Evolutionary conservation across 2,888 invertebrate species (phyloP), one percentile per base, ranked within the genome.

Genomic region (Phortica magna): DNA sequence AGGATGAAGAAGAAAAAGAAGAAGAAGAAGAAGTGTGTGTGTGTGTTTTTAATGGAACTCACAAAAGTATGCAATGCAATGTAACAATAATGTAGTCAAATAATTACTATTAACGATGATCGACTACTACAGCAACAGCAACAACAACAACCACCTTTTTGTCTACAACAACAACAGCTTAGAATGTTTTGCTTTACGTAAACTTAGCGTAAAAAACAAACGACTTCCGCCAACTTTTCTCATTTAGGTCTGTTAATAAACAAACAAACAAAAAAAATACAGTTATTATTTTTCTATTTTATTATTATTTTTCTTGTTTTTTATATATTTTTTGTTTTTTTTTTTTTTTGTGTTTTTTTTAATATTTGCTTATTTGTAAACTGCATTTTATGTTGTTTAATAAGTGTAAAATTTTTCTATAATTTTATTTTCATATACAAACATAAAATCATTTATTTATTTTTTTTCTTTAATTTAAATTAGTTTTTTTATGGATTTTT

Each of bases 191-290:
- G n/a, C n/a, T n/a, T 42, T 55, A 55, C 14, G n/a, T 10, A n/a
- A 48, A 17, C 68, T 55, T 14, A 19, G 19, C 7, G 7, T 61
- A 22, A 48, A 9, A 14, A 22, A 61, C 19, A 10, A 61, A 10
- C 75, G 76, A 55, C 55, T 42, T 31, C 67, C 53, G 41, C 19
- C 74, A 74, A 74, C 67, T 53, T 67, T 53, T 67, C 65, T 65
- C 73, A 76, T 43, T 81, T 82, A 82, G 81, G 81, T 82, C 82
- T 82, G 81, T 82, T 82, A 74, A 82, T 77, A 70, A 77, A 82
- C 77, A 22, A 53, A 61, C 68, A 75, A 57, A 19, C n/a, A 68
- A 74, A 57, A 59, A 55, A 73, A 73, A 22, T 22, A 17, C 70
- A 71, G 17, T 9, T 71, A 41, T 55, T n/a, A 68, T 48, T 53